Conservation (phyloP, 92 coral and sea anemone genomes). For the Palythoa grandis region DNA sequence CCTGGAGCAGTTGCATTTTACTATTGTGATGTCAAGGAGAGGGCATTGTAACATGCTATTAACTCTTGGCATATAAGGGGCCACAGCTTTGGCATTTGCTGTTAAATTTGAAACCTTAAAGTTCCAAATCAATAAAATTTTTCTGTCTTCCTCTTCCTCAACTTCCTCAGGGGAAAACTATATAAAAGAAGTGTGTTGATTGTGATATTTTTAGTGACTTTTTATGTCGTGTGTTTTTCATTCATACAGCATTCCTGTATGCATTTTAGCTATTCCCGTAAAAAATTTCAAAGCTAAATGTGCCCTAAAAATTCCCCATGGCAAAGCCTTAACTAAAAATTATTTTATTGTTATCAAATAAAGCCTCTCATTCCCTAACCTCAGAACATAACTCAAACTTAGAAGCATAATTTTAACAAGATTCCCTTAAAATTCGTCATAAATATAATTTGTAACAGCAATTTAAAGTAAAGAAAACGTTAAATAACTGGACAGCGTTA, state of each 20-base stretch:
- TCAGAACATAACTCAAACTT: not conserved
- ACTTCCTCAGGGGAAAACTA: not conserved
- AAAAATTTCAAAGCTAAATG: too few species aligned
- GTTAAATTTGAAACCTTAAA: not conserved
- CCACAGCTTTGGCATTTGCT: not conserved
- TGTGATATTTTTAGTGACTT: not conserved
- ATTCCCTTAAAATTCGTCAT: too few species aligned
- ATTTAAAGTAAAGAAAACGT: too few species aligned
- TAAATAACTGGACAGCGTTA: not conserved
- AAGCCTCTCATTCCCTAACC: not conserved
- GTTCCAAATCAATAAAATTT: not conserved
- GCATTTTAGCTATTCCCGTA: not conserved
- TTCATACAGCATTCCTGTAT: not conserved
- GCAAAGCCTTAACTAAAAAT: not conserved
- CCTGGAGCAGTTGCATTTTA: not conserved
- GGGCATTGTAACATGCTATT: not conserved
- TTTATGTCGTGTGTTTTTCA: not conserved
- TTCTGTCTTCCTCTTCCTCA: not conserved
- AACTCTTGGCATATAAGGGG: not conserved
- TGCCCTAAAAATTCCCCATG: not conserved
- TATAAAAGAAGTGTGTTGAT: not conserved
- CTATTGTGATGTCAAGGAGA: not conserved
- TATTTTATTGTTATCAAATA: not conserved
- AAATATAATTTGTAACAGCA: not conserved
- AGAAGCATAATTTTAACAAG: too few species aligned